Base-by-base conservation (phyloP, 2,888 invertebrate species). In the Acanthosoma haemorrhoidale region DNA sequence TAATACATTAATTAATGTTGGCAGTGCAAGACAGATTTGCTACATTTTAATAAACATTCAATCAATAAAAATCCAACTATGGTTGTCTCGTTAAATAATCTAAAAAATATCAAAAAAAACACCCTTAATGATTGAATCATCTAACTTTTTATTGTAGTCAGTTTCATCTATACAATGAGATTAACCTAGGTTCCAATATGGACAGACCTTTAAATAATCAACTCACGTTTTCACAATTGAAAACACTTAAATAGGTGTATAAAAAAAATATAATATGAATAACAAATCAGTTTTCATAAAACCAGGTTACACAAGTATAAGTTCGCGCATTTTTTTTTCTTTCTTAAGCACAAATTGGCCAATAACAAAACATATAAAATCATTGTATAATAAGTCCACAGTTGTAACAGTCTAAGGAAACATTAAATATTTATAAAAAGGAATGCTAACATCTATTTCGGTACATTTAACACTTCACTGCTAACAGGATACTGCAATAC, bases 191-290 rank as follows among this genome's bases (percentile, higher is more conserved):
- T 34, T 59, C 91, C 91, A 0, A 86, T 88, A 2, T 94, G 94
- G 94, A 89, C 90, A 0, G 78, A 82, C 0, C 79, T 94, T 4
- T 93, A 61, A 61, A 32, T 36, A 61, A 36, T 32, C 9, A 59
- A 34, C 13, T 61, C 61, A 61, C 61, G 61, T 61, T 61, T 61
- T 61, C 61, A 61, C 36, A 1, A 38, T 21, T 61, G 61, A 61
- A 61, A 61, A 61, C 61, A n/a, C 51, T 51, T 51, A 51, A 51
- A 51, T 51, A 51, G 51, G 29, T n/a, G 13, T 51, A 51, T 11
- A 51, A 51, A 51, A 51, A 51, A 51, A 51, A 25, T 51, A n/a
- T 25, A n/a, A n/a, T 25, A 51, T 6, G 29, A 21, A 51, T 25
- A 25, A 51, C 21, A 51, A 51, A 6, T 25, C 25, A 51, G 25